phyloP scores from a whole-genome alignment of 2,113 vertebrate genomes.

The Cephalopterus ornatus region DNA sequence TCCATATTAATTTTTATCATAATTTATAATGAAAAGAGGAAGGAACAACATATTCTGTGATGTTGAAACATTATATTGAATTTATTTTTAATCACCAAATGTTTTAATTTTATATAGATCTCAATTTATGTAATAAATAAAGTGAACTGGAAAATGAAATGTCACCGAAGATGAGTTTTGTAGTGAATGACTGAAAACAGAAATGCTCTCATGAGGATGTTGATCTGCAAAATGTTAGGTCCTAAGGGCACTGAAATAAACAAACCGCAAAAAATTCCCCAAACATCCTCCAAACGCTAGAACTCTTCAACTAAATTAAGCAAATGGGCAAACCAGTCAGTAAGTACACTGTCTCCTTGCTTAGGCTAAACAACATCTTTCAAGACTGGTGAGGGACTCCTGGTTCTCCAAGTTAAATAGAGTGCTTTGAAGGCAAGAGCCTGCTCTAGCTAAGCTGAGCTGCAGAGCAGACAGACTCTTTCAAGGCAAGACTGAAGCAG shows the following conservation, averaged over 20 bases:
- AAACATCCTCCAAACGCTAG: background rate
- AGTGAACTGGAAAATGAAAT: slow-evolving; percentile 28
- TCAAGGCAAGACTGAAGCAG: background rate
- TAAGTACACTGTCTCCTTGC: background rate
- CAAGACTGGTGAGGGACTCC: background rate
- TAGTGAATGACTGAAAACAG: slow-evolving; percentile 30
- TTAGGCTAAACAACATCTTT: background rate
- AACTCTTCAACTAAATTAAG: slow-evolving; percentile 26
- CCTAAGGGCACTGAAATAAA: slow-evolving; percentile 36
- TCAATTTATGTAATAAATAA: slow-evolving; percentile 29
- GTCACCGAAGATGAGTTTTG: slow-evolving; percentile 6
- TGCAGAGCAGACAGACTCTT: background rate
- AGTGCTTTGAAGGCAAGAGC: background rate
- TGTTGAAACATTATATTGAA: background rate
- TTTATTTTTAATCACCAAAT: background rate
- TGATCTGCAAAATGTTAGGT: slow-evolving; percentile 29
- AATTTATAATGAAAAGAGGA: slow-evolving; percentile 6
- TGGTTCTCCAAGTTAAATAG: background rate
- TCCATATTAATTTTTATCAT: background rate
- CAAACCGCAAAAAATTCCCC: slow-evolving; percentile 8
- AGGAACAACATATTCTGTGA: background rate
- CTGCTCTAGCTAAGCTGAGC: background rate
- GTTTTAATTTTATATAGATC: background rate
- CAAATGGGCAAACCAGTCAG: background rate
- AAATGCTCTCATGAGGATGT: slow-evolving; percentile 16